Conservation (phyloP, 2,888 invertebrate genomes). For the Eupithecia tripunctaria region DNA sequence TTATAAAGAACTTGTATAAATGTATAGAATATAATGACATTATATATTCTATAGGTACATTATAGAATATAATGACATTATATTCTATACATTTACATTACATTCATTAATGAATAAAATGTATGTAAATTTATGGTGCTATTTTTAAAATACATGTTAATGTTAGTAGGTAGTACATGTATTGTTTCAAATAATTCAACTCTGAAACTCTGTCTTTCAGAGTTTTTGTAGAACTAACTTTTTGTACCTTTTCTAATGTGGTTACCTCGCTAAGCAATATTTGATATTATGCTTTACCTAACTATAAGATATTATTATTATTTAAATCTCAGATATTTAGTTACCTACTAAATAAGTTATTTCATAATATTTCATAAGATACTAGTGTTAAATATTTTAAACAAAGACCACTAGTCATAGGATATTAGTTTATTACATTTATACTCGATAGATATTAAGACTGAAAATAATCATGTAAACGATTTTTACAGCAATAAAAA, state of each 20-base stretch:
- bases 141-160: no score
- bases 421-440: neutral
- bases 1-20: no score
- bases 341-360: no score
- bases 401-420: neutral
- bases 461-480: neutral
- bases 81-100: no score
- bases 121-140: neutral
- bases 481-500: neutral
- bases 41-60: no score
- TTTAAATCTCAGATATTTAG: neutral
- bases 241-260: neutral
- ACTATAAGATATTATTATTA: neutral
- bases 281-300: neutral
- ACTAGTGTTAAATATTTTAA: neutral
- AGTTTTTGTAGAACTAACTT: neutral
- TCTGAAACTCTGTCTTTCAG: neutral
- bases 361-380: neutral
- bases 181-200: no score
- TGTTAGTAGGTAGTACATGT: no score
- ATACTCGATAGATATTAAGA: neutral
- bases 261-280: neutral
- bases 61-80: no score
- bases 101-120: no score
- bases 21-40: no score